Base-by-base conservation (phyloP, 2,113 vertebrate genomes). In the Vimba vimba region DNA sequence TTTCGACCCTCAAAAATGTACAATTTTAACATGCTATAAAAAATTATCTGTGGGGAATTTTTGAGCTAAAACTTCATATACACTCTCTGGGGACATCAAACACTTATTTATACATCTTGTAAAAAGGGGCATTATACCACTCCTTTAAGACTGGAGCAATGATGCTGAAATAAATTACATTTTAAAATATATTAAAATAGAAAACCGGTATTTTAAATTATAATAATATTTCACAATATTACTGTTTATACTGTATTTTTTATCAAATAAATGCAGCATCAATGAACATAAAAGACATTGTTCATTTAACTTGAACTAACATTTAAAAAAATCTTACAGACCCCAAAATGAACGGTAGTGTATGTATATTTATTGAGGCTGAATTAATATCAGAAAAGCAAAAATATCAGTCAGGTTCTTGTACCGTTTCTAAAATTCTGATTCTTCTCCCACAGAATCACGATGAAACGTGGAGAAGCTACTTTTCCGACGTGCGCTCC, bases 401-500 rank as follows among this genome's bases (percentile, higher is more conserved):
- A 4, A 33, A 19, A 36, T 27, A 68, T 33, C 43, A 17, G 23
- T 47, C 6, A 39, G 0, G 23, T 9, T 75, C 8, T 55, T 55
- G 17, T 55, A 21, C 19, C 52, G 55, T 23, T 23, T 23, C 55
- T 57, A 57, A 57, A 57, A 57, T 57, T 6, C 55, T 8, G 6
- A 57, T 57, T 57, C 19, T 57, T 66, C 82, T 87, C 71, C 88
- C 74, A 81, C 91, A 99, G 98, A 99, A 97, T 93, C 97, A 99
- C 75, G 97, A 99, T 55, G 98, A 99, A 91, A 99, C 97, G 21
- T 99, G 98, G 98, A 96, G 97, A 94, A 99, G 97, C 94, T 99
- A 99, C 92, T 99, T 99, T 93, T 99, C 98, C 5, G 97, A 99
- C 89, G 96, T 99, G 94, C 95, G 96, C 94, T 97, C 94, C 93